Conservation (phyloP, 2,888 invertebrate genomes). For the Lymantria monacha region DNA sequence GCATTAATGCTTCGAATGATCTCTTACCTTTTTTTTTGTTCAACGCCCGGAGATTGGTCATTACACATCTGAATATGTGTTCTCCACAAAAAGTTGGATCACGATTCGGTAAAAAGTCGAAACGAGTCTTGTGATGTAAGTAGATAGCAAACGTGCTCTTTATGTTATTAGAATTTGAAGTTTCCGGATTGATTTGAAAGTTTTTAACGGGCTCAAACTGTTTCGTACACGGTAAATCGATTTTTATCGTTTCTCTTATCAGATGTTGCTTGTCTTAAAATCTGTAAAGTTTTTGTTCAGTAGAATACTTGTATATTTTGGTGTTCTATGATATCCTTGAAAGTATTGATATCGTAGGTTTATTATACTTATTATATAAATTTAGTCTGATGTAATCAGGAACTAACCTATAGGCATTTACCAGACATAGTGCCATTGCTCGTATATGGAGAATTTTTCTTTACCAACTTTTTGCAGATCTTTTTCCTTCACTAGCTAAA, state of each 20-base stretch:
- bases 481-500: no score
- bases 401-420: no score
- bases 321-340: no score
- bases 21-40: slow-evolving; percentile 64
- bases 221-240: slow-evolving; percentile 41
- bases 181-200: slow-evolving; percentile 75
- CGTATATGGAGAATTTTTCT: no score
- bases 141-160: slow-evolving; percentile 76
- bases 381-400: no score
- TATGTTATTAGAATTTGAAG: slow-evolving; percentile 72
- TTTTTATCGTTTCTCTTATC: slow-evolving; percentile 35
- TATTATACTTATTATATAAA: no score
- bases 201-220: slow-evolving; percentile 41
- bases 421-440: no score
- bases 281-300: not conserved
- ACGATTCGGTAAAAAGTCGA: slow-evolving; percentile 74
- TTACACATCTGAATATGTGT: slow-evolving; percentile 80
- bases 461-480: no score
- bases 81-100: slow-evolving; percentile 72
- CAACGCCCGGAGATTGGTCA: slow-evolving; percentile 78
- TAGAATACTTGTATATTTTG: no score
- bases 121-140: slow-evolving; percentile 68
- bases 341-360: no score
- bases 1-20: slow-evolving; percentile 78
- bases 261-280: slow-evolving; percentile 30